Conservation (phyloP, 2,797 vertebrate species). For the Takifugu rubripes region DNA sequence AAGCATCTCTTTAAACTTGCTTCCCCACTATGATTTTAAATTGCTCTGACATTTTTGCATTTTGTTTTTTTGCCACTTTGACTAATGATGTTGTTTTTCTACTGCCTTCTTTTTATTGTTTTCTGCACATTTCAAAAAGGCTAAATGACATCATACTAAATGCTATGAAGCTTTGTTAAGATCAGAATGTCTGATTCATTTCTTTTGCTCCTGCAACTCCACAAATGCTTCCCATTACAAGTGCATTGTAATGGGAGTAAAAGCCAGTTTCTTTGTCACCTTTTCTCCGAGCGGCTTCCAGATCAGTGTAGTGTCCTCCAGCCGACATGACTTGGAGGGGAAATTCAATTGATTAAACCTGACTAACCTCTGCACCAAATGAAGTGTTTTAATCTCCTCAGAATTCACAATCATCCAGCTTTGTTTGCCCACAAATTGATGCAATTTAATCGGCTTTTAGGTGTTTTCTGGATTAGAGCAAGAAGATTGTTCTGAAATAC, state of each 20-base stretch:
- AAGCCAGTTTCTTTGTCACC: constrained; percentile 15
- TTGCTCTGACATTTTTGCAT: no score
- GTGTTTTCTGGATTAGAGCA: constrained; percentile 9
- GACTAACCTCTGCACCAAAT: constrained; percentile 1
- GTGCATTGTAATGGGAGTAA: constrained; percentile 20
- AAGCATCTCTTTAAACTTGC: no score
- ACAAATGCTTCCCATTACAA: constrained; percentile 12
- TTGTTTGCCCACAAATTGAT: constrained; percentile 8
- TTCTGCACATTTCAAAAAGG: constrained; percentile 13
- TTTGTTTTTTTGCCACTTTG: no score
- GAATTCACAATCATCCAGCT: constrained; percentile 8
- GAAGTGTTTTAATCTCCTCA: constrained; percentile 2
- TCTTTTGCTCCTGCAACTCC: constrained; percentile 2
- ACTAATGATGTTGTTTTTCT: not conserved
- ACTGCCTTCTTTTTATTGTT: constrained; percentile 36
- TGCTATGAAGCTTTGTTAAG: constrained; percentile 24
- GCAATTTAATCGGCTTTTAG: not conserved
- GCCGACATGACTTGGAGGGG: constrained; percentile 17
- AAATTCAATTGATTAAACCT: constrained; percentile 36
- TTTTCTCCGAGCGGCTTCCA: not conserved
- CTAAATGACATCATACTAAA: constrained; percentile 11
- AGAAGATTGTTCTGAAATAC: constrained; percentile 11
- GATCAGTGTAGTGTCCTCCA: constrained; percentile 20
- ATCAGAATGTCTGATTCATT: constrained; percentile 32
- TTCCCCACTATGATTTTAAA: no score